phyloP scores from a whole-genome alignment of 64 coral and sea anemone species.

The Dendrophyllia cribrosa region DNA sequence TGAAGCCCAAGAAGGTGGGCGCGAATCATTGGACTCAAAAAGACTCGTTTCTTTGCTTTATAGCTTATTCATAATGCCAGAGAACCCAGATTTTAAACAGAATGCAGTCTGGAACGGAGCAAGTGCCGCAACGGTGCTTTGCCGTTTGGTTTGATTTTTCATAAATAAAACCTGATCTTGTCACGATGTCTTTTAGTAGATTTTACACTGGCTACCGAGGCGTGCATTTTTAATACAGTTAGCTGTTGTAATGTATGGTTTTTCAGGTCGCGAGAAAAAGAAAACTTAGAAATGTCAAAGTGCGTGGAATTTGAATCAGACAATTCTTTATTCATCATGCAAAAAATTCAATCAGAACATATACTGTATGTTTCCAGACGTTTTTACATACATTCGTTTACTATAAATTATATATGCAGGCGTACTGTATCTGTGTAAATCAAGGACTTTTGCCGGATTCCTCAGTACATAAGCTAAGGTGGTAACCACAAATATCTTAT shows the following conservation, averaged over 20 bases:
- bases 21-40: neutral
- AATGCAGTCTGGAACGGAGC: neutral
- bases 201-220: neutral
- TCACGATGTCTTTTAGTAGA: neutral
- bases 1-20: neutral
- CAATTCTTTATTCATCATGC: neutral
- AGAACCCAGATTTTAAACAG: neutral
- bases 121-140: neutral
- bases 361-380: too few relatives aligned
- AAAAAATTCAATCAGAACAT: neutral
- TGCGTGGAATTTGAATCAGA: neutral
- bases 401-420: conserved; percentile 48
- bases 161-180: neutral
- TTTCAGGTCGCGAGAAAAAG: too few relatives aligned
- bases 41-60: neutral
- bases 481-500: conserved; percentile 4
- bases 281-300: neutral
- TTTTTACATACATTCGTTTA: neutral
- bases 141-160: conserved; percentile 20
- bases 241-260: too few relatives aligned
- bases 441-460: conserved; percentile 14
- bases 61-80: neutral
- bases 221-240: too few relatives aligned
- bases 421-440: conserved; percentile 5
- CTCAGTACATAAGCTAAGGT: neutral